These are phyloP conservation scores for Sturnira hondurensis DNA, from an alignment of 2,113 vertebrate species.

Conservation along the genomic window DNA sequence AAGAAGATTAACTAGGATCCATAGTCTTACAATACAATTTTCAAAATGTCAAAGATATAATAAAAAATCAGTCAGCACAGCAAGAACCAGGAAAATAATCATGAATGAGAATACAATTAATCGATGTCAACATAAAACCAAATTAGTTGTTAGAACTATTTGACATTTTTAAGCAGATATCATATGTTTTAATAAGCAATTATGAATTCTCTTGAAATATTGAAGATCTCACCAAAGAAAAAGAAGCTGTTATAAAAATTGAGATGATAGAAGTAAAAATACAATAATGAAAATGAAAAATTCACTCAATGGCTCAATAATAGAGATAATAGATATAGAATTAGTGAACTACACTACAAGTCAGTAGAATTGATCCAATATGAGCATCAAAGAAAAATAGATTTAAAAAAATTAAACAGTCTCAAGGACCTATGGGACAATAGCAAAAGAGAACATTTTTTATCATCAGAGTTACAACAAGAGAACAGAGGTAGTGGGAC, in stretches of 20 bases:
- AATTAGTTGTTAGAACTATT: neutral
- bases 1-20: neutral
- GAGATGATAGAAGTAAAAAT: neutral
- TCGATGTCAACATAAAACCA: neutral
- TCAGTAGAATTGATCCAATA: neutral
- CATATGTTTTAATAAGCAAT: neutral
- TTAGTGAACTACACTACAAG: neutral
- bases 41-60: neutral
- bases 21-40: neutral
- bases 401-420: neutral
- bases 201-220: neutral
- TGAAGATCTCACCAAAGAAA: neutral
- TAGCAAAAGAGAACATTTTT: neutral
- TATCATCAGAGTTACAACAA: neutral
- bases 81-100: conserved; percentile 1
- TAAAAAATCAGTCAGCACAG: neutral
- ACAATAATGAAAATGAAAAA: neutral
- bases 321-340: neutral
- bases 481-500: neutral
- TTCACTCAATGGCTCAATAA: neutral
- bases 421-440: neutral
- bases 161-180: neutral
- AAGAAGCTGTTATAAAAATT: neutral
- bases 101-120: neutral
- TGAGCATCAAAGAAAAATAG: neutral